A percentile compares a stretch with the other conserved stretches of the same genome.
Conservation (phyloP, 2,113 vertebrate species). For the Corydoras maculifer region DNA sequence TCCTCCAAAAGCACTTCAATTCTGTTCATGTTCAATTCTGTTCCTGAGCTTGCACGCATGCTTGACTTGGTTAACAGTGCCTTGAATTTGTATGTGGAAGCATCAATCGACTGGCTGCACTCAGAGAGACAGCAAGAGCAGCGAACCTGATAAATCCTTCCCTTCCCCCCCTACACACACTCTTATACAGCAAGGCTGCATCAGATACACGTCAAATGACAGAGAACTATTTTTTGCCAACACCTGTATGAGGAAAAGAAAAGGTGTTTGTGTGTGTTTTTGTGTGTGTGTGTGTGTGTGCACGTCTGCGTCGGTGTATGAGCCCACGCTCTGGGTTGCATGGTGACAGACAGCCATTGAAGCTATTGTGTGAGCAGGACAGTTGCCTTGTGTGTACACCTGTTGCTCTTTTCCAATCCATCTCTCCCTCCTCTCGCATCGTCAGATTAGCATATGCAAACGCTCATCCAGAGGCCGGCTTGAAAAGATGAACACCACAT, state of each 20-base stretch:
- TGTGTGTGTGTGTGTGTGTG: neutral
- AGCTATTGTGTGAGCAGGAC: slow-evolving; percentile 38
- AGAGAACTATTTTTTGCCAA: slow-evolving; percentile 1
- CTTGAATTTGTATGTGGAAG: no score
- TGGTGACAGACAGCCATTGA: slow-evolving; percentile 45
- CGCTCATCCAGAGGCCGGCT: neutral
- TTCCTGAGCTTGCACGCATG: no score
- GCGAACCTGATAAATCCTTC: no score
- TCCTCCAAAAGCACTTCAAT: no score
- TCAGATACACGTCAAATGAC: neutral
- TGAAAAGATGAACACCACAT: no score
- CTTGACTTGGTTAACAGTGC: no score
- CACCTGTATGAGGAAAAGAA: neutral
- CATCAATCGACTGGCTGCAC: no score
- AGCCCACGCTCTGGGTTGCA: slow-evolving; percentile 10
- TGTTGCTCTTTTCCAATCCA: slow-evolving; percentile 42
- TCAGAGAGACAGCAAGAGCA: no score
- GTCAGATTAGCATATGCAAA: slow-evolving; percentile 39
- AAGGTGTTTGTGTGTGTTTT: no score
- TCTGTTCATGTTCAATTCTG: no score
- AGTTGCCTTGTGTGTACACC: slow-evolving; percentile 54
- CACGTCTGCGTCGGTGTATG: neutral
- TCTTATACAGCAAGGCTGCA: neutral
- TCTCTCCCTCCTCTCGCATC: slow-evolving; percentile 25
- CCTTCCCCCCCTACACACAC: neutral